These are phyloP conservation scores for Hemibagrus wyckioides DNA, from an alignment of 2,113 vertebrate genomes.

Conservation along the genomic window DNA sequence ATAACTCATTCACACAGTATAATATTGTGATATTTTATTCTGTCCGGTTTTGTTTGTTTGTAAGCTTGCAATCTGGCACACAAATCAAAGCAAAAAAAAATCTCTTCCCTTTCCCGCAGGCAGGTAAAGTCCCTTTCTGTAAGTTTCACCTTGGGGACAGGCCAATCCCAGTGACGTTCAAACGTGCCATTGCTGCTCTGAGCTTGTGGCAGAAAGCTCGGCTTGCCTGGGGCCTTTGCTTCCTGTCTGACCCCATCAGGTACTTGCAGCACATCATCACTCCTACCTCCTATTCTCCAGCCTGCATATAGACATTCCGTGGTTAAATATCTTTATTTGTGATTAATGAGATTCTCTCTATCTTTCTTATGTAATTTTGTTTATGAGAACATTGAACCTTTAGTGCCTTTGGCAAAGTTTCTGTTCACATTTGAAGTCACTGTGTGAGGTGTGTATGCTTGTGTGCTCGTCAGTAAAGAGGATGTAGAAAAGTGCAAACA, in stretches of 20 bases:
- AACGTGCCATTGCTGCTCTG: slow-evolving; percentile 94
- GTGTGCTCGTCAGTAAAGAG: slow-evolving; percentile 83
- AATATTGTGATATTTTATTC: background rate
- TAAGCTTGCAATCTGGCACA: background rate
- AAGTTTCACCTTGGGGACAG: slow-evolving; percentile 97
- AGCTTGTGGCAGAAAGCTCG: slow-evolving; percentile 97
- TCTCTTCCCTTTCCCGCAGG: slow-evolving; percentile 69
- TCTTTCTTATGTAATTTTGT: too few species aligned
- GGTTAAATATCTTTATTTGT: background rate
- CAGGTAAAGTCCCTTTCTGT: slow-evolving; percentile 95
- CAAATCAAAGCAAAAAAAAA: background rate
- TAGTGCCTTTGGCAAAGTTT: background rate
- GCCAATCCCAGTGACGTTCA: slow-evolving; percentile 97
- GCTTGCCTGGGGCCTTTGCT: slow-evolving; percentile 95
- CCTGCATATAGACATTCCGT: too few species aligned
- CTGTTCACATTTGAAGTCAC: too few species aligned
- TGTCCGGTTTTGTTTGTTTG: background rate
- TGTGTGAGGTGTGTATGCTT: slow-evolving; percentile 15
- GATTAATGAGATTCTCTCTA: background rate
- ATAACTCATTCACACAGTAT: background rate
- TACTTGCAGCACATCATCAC: slow-evolving; percentile 58
- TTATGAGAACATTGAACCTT: background rate
- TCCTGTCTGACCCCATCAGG: slow-evolving; percentile 98
- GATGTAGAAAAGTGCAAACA: slow-evolving; percentile 99
- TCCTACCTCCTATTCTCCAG: too few species aligned